Percentiles rank a stretch among this genome's conserved stretches.
Evolutionary conservation across 2,888 invertebrate genomes (phyloP).

Genomic region (Tetranychus truncatus): DNA sequence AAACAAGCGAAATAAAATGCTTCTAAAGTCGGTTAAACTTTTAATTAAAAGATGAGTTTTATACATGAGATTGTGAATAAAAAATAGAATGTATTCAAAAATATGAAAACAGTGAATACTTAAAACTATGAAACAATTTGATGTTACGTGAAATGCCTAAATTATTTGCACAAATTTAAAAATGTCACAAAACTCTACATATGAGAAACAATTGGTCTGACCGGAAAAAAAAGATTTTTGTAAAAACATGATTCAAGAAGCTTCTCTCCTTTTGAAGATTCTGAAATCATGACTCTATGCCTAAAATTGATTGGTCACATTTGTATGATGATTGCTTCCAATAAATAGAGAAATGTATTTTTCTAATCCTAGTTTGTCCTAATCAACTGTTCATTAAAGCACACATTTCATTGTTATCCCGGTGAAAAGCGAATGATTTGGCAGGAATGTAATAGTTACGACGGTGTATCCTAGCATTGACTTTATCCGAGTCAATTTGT

Average conservation of each 20-base stretch:
- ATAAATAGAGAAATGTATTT: too few species aligned
- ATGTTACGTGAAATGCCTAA: too few species aligned
- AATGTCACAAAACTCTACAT: too few species aligned
- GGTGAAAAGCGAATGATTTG: conserved; percentile 53
- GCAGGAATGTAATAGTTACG: conserved; percentile 43
- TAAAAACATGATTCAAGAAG: not conserved
- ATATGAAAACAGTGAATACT: not conserved
- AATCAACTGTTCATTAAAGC: conserved; percentile 29
- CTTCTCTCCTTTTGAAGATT: too few species aligned
- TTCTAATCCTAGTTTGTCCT: not conserved
- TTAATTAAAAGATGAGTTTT: too few species aligned
- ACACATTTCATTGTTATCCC: conserved; percentile 62
- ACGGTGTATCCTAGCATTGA: conserved; percentile 41
- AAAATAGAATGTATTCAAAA: too few species aligned
- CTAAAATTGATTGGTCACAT: not conserved
- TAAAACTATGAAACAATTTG: not conserved
- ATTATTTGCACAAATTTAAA: too few species aligned
- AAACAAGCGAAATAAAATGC: too few species aligned
- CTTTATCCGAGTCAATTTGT: conserved; percentile 45
- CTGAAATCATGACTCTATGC: too few species aligned
- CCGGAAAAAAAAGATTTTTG: not conserved
- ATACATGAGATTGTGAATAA: too few species aligned
- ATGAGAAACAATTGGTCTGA: too few species aligned
- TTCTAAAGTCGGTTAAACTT: too few species aligned
- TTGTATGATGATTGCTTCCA: not conserved